A percentile compares a stretch with the other conserved stretches of the same genome.
These are phyloP conservation scores for Sminthopsis crassicaudata DNA, from an alignment of 2,113 vertebrate species.

Conservation along the genomic window DNA sequence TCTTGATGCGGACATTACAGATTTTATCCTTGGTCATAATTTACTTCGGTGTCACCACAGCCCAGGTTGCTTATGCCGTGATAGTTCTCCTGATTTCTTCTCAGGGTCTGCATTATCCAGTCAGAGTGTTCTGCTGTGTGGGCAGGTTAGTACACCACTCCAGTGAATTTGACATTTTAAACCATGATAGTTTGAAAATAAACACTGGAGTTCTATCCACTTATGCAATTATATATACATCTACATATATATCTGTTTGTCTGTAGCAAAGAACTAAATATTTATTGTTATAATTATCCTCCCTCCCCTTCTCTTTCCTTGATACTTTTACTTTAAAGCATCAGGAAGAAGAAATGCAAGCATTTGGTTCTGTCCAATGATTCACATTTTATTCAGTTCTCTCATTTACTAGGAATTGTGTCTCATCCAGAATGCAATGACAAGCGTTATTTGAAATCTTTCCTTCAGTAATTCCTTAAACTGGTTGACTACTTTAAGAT, in stretches of 20 bases:
- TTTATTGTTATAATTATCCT: constrained; percentile 8
- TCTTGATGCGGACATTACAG: constrained; percentile 81
- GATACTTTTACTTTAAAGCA: background rate
- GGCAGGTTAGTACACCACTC: constrained; percentile 78
- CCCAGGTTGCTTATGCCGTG: constrained; percentile 77
- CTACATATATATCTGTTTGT: background rate
- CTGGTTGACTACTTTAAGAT: background rate
- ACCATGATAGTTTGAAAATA: background rate
- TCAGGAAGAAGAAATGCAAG: background rate
- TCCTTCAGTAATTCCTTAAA: background rate
- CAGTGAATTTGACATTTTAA: background rate
- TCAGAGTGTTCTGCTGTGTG: constrained; percentile 61
- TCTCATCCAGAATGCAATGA: background rate
- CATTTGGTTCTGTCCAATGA: background rate
- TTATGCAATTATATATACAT: background rate
- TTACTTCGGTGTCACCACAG: constrained; percentile 80
- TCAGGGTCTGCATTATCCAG: constrained; percentile 69
- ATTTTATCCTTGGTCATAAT: constrained; percentile 82
- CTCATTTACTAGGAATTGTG: background rate
- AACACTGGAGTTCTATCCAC: background rate
- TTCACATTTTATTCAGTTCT: background rate
- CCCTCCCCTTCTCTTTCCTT: constrained; percentile 16
- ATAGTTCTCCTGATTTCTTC: constrained; percentile 77
- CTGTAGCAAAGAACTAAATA: too few relatives aligned
- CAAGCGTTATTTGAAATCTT: constrained; percentile 11